Evolutionary conservation across 2,888 invertebrate species (phyloP), one percentile per base, ranked within the genome.

Genomic region (Eugnorisma glareosa): DNA sequence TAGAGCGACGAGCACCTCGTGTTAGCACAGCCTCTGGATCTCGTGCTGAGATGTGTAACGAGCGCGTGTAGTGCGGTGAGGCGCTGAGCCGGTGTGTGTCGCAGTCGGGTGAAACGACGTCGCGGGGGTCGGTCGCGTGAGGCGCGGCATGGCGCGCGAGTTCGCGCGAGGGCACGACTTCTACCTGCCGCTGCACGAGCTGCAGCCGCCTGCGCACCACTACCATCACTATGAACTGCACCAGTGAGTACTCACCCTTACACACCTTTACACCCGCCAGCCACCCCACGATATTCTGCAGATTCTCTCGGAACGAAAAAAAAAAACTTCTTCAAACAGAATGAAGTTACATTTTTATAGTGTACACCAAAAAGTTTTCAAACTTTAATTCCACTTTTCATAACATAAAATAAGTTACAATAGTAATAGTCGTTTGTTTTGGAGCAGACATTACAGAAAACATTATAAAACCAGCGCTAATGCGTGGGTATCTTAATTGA

Each of bases 111-210:
- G 77, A 37, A 13, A 67, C 57, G 57, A 70, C 51, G 76, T 57
- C 69, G 72, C 68, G 72, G 67, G 72, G 67, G 18, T n/a, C 45
- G 70, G 76, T 76, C 80, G 81, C 80, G 81, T 59, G 70, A 64
- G 70, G 70, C 68, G 76, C 86, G 89, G 77, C 75, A 94, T 94
- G 94, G 90, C 94, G 87, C 92, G 91, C 74, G 93, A 94, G 10
- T 93, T 88, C 84, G 78, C 90, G 77, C 92, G 92, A 8, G 88
- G 91, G n/a, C 93, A 93, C 75, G 93, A 93, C 35, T 93, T 87
- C 83, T 94, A 92, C 85, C 31, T 93, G 77, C 92, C 92, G 37
- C 79, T 93, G 79, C 93, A 93, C 75, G 94, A 94, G 35, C 71
- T 94, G 85, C 93, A 93, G 79, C 91, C 90, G 21, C 86, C 92